Evolutionary conservation across 2,888 invertebrate genomes (phyloP).

Genomic region (Idaea straminata): DNA sequence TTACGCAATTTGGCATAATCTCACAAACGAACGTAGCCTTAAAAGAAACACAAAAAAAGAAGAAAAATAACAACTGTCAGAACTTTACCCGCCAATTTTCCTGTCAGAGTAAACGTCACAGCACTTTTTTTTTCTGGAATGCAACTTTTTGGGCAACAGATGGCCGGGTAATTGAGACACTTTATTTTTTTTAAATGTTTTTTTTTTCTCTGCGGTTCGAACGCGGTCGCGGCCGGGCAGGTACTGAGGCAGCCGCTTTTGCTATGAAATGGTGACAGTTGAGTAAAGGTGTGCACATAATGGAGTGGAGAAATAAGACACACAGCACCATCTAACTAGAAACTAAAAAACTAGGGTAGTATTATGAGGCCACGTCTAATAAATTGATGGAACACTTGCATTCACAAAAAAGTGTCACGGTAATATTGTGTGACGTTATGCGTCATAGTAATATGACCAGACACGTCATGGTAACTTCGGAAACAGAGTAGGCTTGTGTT

Average conservation of each 20-base stretch:
- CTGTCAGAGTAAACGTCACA: neutral
- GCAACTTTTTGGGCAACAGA: conserved; percentile 5
- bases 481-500: too few relatives aligned
- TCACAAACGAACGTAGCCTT: conserved; percentile 2
- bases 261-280: conserved; percentile 4
- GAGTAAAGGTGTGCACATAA: neutral
- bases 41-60: conserved; percentile 4
- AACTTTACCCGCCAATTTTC: conserved; percentile 1
- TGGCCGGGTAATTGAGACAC: neutral
- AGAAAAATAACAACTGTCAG: conserved; percentile 1
- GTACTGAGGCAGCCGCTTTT: conserved; percentile 1
- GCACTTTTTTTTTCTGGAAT: conserved; percentile 4
- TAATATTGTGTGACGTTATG: too few relatives aligned
- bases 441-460: too few relatives aligned
- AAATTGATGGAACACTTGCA: too few relatives aligned
- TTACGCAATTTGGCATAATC: conserved; percentile 21
- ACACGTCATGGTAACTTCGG: too few relatives aligned
- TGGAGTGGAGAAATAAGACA: neutral
- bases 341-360: too few relatives aligned
- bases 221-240: neutral
- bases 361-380: too few relatives aligned
- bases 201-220: neutral
- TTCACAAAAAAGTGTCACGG: too few relatives aligned
- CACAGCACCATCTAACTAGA: neutral
- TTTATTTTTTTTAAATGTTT: neutral